Conservation (phyloP, 2,113 vertebrate genomes). For the Lagopus leucura region DNA sequence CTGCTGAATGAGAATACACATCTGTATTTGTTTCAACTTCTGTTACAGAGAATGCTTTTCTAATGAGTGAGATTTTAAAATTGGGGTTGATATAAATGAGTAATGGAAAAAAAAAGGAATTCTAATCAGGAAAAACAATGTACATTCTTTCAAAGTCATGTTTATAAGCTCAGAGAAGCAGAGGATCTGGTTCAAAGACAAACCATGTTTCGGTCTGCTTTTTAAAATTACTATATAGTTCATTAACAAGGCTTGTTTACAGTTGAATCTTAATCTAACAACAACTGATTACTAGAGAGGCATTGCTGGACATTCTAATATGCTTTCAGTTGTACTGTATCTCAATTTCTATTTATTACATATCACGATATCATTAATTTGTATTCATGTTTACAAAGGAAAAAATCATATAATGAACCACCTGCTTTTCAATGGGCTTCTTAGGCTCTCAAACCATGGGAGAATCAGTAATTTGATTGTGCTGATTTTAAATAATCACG, state of each 20-base stretch:
- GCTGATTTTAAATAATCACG: background rate
- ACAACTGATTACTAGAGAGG: background rate
- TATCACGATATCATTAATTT: background rate
- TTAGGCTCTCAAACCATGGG: background rate
- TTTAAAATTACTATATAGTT: conserved; percentile 24
- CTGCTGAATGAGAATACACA: background rate
- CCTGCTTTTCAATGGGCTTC: background rate
- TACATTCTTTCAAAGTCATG: conserved; percentile 68
- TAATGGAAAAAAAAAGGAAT: conserved; percentile 36
- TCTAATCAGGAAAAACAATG: conserved; percentile 59
- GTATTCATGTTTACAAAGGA: background rate
- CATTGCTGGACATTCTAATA: background rate
- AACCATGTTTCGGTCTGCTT: conserved; percentile 38
- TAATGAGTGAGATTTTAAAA: conserved; percentile 54
- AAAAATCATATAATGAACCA: background rate
- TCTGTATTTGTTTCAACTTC: conserved; percentile 13
- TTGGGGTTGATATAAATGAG: conserved; percentile 40
- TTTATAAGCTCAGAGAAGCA: conserved; percentile 63
- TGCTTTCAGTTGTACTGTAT: background rate
- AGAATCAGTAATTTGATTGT: background rate
- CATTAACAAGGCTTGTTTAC: background rate
- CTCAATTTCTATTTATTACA: background rate
- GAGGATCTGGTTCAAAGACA: conserved; percentile 53
- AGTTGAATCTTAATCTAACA: background rate
- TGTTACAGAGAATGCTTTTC: conserved; percentile 48